Conservation (phyloP, 2,888 invertebrate species). For the Patella ulyssiponensis region DNA sequence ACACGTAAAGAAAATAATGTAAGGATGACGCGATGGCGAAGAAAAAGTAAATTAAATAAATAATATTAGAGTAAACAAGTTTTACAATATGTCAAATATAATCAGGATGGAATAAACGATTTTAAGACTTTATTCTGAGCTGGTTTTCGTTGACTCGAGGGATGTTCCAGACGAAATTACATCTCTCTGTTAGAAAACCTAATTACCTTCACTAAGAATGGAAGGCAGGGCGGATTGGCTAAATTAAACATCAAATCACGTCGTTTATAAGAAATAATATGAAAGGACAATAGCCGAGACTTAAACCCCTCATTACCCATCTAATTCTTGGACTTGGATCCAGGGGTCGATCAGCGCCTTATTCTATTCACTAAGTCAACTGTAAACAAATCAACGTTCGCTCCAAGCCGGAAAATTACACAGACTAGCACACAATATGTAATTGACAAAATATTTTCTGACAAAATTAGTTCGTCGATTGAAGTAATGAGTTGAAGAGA, state of each 20-base stretch:
- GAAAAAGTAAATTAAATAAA: background rate
- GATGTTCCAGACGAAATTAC: conserved; percentile 23
- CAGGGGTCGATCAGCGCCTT: conserved; percentile 15
- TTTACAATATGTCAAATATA: background rate
- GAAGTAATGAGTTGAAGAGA: conserved; percentile 47
- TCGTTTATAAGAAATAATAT: conserved; percentile 14
- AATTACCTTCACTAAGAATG: conserved; percentile 26
- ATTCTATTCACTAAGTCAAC: conserved; percentile 39
- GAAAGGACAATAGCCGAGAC: conserved; percentile 18
- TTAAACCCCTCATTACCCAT: conserved; percentile 23
- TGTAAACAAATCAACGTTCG: conserved; percentile 40
- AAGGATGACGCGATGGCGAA: no score
- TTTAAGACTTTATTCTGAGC: conserved; percentile 3
- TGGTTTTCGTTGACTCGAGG: conserved; percentile 5
- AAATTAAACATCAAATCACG: conserved; percentile 29
- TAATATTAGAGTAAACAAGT: background rate
- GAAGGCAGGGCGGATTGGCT: conserved; percentile 16
- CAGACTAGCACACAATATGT: conserved; percentile 43
- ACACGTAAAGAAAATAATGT: no score
- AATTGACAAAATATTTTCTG: conserved; percentile 53
- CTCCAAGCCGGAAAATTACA: conserved; percentile 44
- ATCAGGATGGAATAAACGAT: background rate
- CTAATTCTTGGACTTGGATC: conserved; percentile 10
- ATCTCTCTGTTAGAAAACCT: conserved; percentile 30
- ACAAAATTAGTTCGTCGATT: conserved; percentile 48